Evolutionary conservation across 2,797 vertebrate species (phyloP).

Genomic region (Sebastes ruberrimus): DNA sequence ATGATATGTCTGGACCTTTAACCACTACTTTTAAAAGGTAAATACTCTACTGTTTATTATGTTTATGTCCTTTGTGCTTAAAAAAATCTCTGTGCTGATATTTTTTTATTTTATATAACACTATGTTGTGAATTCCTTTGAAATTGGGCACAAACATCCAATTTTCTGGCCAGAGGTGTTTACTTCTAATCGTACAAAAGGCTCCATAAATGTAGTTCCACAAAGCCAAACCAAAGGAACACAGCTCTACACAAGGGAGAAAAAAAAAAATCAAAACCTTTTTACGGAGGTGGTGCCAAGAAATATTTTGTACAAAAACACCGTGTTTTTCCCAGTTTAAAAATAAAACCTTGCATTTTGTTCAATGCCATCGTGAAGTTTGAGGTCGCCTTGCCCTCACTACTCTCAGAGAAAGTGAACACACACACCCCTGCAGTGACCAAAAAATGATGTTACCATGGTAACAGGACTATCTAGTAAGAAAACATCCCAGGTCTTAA

Average conservation of each 20-base stretch:
- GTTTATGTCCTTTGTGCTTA: neutral
- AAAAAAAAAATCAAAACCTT: neutral
- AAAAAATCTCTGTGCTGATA: neutral
- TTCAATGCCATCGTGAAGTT: neutral
- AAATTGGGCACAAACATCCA: neutral
- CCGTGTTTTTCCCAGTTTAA: neutral
- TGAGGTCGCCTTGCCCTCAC: slow-evolving; percentile 6
- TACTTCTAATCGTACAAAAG: neutral
- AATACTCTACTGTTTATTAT: neutral
- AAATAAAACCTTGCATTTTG: slow-evolving; percentile 15
- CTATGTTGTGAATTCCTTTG: neutral
- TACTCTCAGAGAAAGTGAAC: slow-evolving; percentile 10
- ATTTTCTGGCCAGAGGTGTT: neutral
- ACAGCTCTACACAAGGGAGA: neutral
- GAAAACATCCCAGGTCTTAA: slow-evolving; percentile 5
- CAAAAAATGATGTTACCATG: slow-evolving; percentile 34
- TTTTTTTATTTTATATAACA: neutral
- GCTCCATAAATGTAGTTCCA: neutral
- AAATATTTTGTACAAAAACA: neutral
- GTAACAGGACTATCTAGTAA: slow-evolving; percentile 16
- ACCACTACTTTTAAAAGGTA: neutral
- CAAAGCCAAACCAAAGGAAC: neutral
- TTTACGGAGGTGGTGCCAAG: neutral
- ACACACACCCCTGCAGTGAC: slow-evolving; percentile 7
- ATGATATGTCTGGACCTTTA: neutral